phyloP scores from a whole-genome alignment of 37 sponge, comb jelly and placozoan species.

The Spongilla lacustris region DNA sequence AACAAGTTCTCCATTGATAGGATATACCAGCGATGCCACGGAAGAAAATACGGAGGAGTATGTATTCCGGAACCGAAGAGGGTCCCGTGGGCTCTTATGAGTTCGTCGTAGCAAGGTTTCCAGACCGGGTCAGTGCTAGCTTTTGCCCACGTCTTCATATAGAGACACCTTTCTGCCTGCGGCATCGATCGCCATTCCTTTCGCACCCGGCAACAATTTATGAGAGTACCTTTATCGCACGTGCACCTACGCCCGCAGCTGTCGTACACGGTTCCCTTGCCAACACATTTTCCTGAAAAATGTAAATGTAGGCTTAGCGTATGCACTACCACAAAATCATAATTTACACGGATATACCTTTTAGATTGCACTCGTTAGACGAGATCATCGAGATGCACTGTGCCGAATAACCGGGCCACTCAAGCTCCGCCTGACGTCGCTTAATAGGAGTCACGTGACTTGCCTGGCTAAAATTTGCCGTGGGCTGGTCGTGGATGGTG shows the following conservation, averaged over 20 bases:
- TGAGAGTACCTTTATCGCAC: slow-evolving; percentile 16
- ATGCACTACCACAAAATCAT: background rate
- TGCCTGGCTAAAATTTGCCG: background rate
- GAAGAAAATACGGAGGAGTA: slow-evolving; percentile 21
- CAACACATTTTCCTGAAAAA: background rate
- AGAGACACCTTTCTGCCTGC: slow-evolving; percentile 31
- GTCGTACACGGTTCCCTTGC: slow-evolving; percentile 29
- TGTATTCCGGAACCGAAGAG: slow-evolving; percentile 39
- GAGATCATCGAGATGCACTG: background rate
- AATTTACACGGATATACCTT: background rate
- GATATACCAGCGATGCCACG: slow-evolving; percentile 61
- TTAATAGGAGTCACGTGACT: background rate
- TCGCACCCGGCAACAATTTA: slow-evolving; percentile 42
- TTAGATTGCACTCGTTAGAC: background rate
- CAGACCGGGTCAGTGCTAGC: slow-evolving; percentile 12
- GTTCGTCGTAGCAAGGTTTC: slow-evolving; percentile 20
- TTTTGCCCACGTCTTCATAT: background rate
- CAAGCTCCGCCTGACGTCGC: background rate
- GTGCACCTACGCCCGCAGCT: slow-evolving; percentile 40
- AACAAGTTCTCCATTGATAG: slow-evolving; percentile 56
- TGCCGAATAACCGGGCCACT: too few species aligned
- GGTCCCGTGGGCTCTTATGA: slow-evolving; percentile 19
- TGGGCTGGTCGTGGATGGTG: background rate
- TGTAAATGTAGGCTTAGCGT: background rate
- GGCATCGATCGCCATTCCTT: slow-evolving; percentile 46